Percentiles rank a stretch among this genome's conserved stretches.
Conservation (phyloP, 2,888 invertebrate genomes). For the Chironomus riparius region DNA sequence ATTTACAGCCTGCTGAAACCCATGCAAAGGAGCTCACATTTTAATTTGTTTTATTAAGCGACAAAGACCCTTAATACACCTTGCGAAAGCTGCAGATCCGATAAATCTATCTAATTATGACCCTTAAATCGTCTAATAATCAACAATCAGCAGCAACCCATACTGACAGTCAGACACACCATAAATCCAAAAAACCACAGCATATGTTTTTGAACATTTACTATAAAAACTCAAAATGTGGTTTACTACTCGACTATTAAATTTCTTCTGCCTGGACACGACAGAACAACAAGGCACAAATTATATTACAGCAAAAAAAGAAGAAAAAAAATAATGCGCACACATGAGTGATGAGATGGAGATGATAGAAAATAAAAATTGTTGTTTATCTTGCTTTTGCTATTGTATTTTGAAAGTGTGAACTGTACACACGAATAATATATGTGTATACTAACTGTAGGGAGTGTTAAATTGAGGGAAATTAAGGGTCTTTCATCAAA, state of each 20-base stretch:
- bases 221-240: background rate
- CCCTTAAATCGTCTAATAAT: too few relatives aligned
- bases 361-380: background rate
- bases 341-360: background rate
- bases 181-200: too few relatives aligned
- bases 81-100: too few relatives aligned
- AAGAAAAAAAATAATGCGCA: background rate
- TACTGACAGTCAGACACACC: background rate
- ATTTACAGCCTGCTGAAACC: too few relatives aligned
- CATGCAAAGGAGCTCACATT: too few relatives aligned
- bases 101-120: too few relatives aligned
- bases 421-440: constrained; percentile 19
- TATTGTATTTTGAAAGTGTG: constrained; percentile 23
- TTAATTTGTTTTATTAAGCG: too few relatives aligned
- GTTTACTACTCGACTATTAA: background rate
- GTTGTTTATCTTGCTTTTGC: constrained; percentile 17
- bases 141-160: background rate
- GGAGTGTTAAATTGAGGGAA: constrained; percentile 25
- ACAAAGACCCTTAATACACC: too few relatives aligned
- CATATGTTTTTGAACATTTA: too few relatives aligned
- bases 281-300: background rate
- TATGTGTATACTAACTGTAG: background rate
- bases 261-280: background rate
- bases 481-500: constrained; percentile 22
- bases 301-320: background rate